Percentiles rank a stretch among this genome's conserved stretches.
Evolutionary conservation across 2,113 vertebrate genomes (phyloP).

Genomic region (Charadrius vociferus): DNA sequence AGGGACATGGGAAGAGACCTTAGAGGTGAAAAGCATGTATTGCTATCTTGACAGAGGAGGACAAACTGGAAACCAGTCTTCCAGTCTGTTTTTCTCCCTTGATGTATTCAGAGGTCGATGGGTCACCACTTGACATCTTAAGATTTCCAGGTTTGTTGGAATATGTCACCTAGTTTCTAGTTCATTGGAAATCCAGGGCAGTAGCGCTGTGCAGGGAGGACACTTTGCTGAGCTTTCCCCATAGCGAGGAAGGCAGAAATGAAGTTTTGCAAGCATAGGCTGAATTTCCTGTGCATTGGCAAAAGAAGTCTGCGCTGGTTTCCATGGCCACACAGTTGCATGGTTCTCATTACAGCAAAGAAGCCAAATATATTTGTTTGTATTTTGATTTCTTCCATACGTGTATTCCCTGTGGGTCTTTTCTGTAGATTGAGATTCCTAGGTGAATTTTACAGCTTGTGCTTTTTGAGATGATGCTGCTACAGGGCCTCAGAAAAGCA

Average conservation of each 20-base stretch:
- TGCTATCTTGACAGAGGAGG: not conserved
- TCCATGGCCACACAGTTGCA: not conserved
- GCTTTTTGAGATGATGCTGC: not conserved
- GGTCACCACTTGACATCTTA: not conserved
- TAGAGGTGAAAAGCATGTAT: not conserved
- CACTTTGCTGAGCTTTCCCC: not conserved
- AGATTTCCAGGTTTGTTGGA: not conserved
- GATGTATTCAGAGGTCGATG: not conserved
- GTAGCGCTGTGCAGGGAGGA: not conserved
- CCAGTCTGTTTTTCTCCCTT: not conserved
- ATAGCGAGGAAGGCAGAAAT: not conserved
- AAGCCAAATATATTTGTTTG: not conserved
- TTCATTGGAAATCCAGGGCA: not conserved
- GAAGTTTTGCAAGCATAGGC: not conserved
- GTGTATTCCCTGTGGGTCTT: not conserved
- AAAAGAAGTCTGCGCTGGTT: not conserved
- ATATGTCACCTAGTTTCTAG: not conserved
- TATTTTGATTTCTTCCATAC: not conserved
- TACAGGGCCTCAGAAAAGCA: not conserved
- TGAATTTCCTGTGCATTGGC: not conserved
- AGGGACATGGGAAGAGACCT: not conserved
- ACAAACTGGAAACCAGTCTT: not conserved
- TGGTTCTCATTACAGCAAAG: not conserved
- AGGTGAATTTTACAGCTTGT: conserved; percentile 16
- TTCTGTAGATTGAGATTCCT: not conserved